These are phyloP conservation scores for Naja naja DNA, from an alignment of 2,113 vertebrate genomes.

Conservation along the genomic window DNA sequence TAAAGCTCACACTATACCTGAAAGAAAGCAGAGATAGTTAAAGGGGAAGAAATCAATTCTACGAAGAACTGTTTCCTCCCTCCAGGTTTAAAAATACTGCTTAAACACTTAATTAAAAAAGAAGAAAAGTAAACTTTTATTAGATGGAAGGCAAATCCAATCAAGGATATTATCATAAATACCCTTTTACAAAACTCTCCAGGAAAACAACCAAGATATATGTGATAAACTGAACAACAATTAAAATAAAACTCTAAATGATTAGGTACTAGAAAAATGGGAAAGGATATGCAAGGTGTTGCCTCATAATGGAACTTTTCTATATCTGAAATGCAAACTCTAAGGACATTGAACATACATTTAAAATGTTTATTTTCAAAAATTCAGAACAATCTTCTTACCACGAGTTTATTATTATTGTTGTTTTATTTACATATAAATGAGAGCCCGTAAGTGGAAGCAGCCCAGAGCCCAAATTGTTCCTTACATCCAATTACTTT, in stretches of 20 bases:
- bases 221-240: background rate
- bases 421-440: background rate
- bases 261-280: background rate
- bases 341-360: background rate
- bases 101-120: background rate
- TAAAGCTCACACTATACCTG: background rate
- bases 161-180: background rate
- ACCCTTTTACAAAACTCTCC: background rate
- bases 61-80: background rate
- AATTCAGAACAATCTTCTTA: background rate
- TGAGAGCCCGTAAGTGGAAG: no score
- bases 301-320: background rate
- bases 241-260: background rate
- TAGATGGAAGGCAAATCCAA: constrained; percentile 7
- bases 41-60: background rate
- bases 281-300: background rate
- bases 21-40: constrained; percentile 13
- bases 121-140: constrained; percentile 4
- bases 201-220: background rate
- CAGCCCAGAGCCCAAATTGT: background rate
- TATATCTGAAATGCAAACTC: background rate
- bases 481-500: background rate
- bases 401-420: background rate
- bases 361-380: background rate
- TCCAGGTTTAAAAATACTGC: constrained; percentile 1